Evolutionary conservation across 2,797 vertebrate species (phyloP).

Genomic region (Platyrinchus mystaceus): DNA sequence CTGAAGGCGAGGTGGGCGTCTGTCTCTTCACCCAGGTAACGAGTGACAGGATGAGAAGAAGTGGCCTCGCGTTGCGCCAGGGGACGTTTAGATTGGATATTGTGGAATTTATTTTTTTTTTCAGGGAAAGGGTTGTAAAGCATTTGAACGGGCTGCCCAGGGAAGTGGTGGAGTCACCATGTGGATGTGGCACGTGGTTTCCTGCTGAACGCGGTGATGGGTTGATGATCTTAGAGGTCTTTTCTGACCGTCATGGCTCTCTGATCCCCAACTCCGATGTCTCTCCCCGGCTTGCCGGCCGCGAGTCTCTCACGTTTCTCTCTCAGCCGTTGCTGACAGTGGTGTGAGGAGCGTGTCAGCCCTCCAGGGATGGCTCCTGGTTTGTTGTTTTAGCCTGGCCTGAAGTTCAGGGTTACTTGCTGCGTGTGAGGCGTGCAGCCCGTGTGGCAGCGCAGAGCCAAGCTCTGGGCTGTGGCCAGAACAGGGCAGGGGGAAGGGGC

Average conservation of each 20-base stretch:
- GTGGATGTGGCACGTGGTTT: neutral
- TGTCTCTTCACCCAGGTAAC: neutral
- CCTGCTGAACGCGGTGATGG: neutral
- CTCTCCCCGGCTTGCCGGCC: neutral
- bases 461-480: neutral
- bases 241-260: neutral
- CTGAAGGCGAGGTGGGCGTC: neutral
- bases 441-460: rapidly evolving
- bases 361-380: neutral
- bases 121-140: neutral
- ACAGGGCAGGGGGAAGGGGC: neutral
- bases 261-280: neutral
- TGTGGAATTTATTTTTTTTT: rapidly evolving
- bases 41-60: neutral
- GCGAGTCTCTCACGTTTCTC: rapidly evolving
- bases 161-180: neutral
- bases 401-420: neutral
- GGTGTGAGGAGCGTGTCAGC: rapidly evolving
- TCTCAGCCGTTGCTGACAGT: neutral
- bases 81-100: neutral
- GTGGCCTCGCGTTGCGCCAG: neutral
- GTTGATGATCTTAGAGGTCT: neutral
- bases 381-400: neutral
- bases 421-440: neutral
- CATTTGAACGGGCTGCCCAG: neutral